phyloP scores from a whole-genome alignment of 2,888 invertebrate species.

The Hemistola chrysoprasaria region DNA sequence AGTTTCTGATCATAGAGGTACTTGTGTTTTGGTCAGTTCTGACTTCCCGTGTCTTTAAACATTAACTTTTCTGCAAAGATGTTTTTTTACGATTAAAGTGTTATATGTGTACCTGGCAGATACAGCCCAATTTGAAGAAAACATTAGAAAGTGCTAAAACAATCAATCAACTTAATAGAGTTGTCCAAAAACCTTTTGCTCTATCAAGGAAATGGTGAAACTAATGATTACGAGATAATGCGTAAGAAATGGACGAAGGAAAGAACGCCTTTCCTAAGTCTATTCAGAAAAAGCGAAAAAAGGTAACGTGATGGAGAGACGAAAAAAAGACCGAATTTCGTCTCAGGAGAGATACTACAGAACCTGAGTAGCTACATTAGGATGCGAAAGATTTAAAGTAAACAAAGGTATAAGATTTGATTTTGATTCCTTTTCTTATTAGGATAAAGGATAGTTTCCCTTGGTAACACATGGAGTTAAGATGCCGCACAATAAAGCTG shows the following conservation, averaged over 20 bases:
- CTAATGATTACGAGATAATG: slow-evolving; percentile 78
- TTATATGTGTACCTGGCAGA: slow-evolving; percentile 1
- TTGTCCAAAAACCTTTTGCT: slow-evolving; percentile 61
- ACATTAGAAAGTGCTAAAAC: slow-evolving; percentile 37
- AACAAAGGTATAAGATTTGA: slow-evolving; percentile 14
- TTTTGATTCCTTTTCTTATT: slow-evolving; percentile 22
- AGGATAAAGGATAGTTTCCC: slow-evolving; percentile 36
- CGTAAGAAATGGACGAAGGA: slow-evolving; percentile 73
- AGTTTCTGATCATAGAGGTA: too few relatives aligned
- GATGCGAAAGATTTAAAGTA: slow-evolving; percentile 41
- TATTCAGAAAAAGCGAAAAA: slow-evolving; percentile 77
- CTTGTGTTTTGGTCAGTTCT: too few relatives aligned
- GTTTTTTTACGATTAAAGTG: too few relatives aligned
- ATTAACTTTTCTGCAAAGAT: too few relatives aligned
- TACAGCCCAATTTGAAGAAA: too few relatives aligned
- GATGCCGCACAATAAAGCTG: slow-evolving; percentile 48
- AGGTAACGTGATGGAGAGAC: slow-evolving; percentile 71
- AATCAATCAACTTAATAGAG: slow-evolving; percentile 58
- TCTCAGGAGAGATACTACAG: slow-evolving; percentile 80
- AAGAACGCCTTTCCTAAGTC: slow-evolving; percentile 70
- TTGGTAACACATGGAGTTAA: slow-evolving; percentile 35
- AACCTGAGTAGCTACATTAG: slow-evolving; percentile 53
- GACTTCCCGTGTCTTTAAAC: too few relatives aligned
- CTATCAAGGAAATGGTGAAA: slow-evolving; percentile 66
- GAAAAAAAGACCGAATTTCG: slow-evolving; percentile 78